Evolutionary conservation across 2,797 vertebrate species (phyloP).

Genomic region (Macropus fuliginosus): DNA sequence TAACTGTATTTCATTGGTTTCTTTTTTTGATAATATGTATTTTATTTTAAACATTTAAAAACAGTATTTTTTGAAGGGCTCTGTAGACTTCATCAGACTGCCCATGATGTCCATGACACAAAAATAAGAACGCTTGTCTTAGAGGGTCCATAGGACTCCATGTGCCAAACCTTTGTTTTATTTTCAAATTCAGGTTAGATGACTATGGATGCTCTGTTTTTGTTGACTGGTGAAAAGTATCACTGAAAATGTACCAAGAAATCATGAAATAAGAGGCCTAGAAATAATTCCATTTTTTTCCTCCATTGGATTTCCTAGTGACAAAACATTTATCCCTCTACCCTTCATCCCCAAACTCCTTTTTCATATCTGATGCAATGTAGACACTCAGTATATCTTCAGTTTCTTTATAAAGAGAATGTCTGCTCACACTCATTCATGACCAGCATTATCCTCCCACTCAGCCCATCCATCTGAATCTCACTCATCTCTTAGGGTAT

Average conservation of each 20-base stretch:
- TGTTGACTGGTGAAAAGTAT: not conserved
- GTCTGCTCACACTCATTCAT: not conserved
- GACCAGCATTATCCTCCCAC: not conserved
- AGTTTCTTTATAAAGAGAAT: not conserved
- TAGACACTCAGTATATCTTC: not conserved
- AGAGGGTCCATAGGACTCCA: not conserved
- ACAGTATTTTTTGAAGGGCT: not conserved
- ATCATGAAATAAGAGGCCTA: not conserved
- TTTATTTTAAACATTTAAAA: not conserved
- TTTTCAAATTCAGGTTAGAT: not conserved
- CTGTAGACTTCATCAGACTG: not conserved
- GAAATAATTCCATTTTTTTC: not conserved
- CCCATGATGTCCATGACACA: not conserved
- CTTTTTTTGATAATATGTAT: not conserved
- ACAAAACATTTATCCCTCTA: not conserved
- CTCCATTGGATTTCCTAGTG: not conserved
- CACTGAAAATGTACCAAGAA: not conserved
- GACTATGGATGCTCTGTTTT: not conserved
- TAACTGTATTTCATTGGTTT: not conserved
- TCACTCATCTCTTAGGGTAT: not conserved
- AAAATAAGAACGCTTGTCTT: not conserved
- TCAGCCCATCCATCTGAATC: not conserved
- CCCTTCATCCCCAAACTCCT: not conserved
- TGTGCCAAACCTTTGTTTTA: not conserved
- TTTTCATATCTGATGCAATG: not conserved